Base-by-base conservation (phyloP, 37 sponge, comb jelly and placozoan genomes). In the Mnemiopsis leidyi region DNA sequence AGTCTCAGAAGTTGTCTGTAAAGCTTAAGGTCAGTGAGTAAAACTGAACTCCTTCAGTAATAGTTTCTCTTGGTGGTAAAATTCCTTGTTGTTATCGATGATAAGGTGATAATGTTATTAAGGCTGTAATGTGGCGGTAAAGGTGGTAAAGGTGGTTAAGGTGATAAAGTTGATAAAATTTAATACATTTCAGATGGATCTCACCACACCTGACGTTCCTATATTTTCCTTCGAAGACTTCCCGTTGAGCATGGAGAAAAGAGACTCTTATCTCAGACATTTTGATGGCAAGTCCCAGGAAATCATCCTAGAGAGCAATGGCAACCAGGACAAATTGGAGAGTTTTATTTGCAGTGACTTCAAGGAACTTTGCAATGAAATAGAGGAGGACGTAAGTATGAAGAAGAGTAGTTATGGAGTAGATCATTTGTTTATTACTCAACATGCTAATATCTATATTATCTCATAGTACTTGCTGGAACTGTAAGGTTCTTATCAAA, bases 211-310 rank as follows among this genome's bases (percentile, higher is more conserved):
- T 7, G 90, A 85, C 2, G 23, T 37, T 18, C 90, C 90, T 1
- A 18, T 23, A 23, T 85, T 85, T 39, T 40, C 61, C 3, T 85
- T 85, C 61, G 90, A 85, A 29, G 90, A 85, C 29, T 85, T 40
- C 23, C 61, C 90, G 0, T 61, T 32, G 0, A 85, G 61, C 90
- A 85, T 23, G 7, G 90, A 85, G 48, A 85, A 85, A 25, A 28
- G 90, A 9, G 61, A 85, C 26, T 23, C 61, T 26, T 85, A 85
- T 26, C 90, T 85, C 2, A 38, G 39, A 40, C 40, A 77, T 20
- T 77, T 77, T 32, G 20, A 13, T 5, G 32, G 79, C 9, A 77
- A 77, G 35, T 26, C 36, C 18, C 32, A 77, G 36, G 32, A 77
- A 26, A 32, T 9, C 1, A 32, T 31, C 7, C 32, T 31, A 18